Conservation (phyloP, 1,140 invertebrate genomes). For the Stegodyphus dumicola region DNA sequence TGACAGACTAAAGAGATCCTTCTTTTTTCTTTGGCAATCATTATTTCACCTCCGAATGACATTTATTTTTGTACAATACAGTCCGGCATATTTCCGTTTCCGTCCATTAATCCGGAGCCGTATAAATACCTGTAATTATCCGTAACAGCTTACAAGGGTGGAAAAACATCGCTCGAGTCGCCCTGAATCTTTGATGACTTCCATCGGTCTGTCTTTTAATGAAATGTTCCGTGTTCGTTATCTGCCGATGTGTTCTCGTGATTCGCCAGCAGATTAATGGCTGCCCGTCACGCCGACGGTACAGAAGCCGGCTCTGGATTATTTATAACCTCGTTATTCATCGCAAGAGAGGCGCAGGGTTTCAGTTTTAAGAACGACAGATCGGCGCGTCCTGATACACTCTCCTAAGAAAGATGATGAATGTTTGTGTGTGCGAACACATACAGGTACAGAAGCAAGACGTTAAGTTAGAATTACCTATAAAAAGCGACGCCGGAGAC, state of each 20-base stretch:
- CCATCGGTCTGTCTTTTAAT: conserved; percentile 31
- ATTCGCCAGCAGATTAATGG: conserved; percentile 25
- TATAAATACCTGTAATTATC: conserved; percentile 60
- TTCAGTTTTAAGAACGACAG: too few species aligned
- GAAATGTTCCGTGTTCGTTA: conserved; percentile 50
- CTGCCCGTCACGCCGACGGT: not conserved
- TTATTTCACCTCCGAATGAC: conserved; percentile 30
- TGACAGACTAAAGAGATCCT: conserved; percentile 17
- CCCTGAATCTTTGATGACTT: conserved; percentile 45
- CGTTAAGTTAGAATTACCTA: too few species aligned
- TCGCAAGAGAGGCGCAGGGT: not conserved
- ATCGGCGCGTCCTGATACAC: too few species aligned
- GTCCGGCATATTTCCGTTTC: conserved; percentile 20
- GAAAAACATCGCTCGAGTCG: conserved; percentile 23
- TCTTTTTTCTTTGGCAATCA: conserved; percentile 23
- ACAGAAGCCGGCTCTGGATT: conserved; percentile 8
- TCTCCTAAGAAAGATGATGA: too few species aligned
- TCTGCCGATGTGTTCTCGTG: conserved; percentile 2
- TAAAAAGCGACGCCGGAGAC: too few species aligned
- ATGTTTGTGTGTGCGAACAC: too few species aligned
- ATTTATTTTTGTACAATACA: not conserved
- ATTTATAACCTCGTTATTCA: conserved; percentile 50
- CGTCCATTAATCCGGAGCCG: conserved; percentile 48
- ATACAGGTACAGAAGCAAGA: too few species aligned
- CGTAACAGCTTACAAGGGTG: conserved; percentile 54